Percentiles rank a stretch among this genome's conserved stretches.
Conservation (phyloP, 2,113 vertebrate genomes). For the Chaenogobius annularis region DNA sequence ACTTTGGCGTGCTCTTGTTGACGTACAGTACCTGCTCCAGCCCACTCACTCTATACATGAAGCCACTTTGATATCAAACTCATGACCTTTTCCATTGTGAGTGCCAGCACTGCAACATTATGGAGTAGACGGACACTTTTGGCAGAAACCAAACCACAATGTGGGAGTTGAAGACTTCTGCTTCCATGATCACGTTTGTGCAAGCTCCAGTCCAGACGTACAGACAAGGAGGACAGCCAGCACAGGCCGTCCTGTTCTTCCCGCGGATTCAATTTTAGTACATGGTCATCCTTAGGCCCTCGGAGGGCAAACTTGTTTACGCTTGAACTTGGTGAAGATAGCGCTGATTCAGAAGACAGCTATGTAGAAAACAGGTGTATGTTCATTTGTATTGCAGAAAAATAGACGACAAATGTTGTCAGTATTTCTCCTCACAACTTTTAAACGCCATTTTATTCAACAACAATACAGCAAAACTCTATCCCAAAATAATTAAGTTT, state of each 20-base stretch:
- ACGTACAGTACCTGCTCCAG: conserved; percentile 29
- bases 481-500: too few species aligned
- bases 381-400: conserved; percentile 31
- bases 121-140: conserved; percentile 31
- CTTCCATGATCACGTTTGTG: conserved; percentile 51
- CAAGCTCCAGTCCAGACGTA: conserved; percentile 31
- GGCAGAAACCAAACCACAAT: conserved; percentile 16
- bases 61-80: conserved; percentile 29
- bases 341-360: conserved; percentile 55
- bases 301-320: conserved; percentile 25
- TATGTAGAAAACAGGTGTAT: conserved; percentile 58
- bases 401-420: not conserved
- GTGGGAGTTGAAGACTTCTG: conserved; percentile 57
- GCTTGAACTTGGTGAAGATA: conserved; percentile 17
- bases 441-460: not conserved
- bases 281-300: conserved; percentile 49
- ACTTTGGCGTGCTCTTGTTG: not conserved
- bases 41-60: conserved; percentile 16
- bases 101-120: conserved; percentile 8
- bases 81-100: conserved; percentile 32
- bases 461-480: not conserved
- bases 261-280: conserved; percentile 59
- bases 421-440: not conserved
- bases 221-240: conserved; percentile 23
- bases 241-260: conserved; percentile 29